Conservation (phyloP, 2,113 vertebrate species). For the Upupa epops region DNA sequence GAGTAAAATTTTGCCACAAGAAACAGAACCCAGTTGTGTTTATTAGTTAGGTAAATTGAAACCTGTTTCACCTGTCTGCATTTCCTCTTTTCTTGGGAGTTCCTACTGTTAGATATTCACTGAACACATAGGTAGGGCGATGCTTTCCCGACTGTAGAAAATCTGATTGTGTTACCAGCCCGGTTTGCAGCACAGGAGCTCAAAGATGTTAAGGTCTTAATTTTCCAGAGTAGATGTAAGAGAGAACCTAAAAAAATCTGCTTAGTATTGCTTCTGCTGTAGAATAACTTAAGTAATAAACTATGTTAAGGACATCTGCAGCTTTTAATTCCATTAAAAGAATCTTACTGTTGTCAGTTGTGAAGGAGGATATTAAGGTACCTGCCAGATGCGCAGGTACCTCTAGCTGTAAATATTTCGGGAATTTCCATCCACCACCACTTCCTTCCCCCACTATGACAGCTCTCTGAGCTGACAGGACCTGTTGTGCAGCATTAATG, state of each 20-base stretch:
- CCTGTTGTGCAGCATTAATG: neutral
- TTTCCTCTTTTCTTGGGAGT: neutral
- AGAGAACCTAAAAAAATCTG: neutral
- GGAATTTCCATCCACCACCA: too few relatives aligned
- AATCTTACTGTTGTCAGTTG: neutral
- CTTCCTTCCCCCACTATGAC: neutral
- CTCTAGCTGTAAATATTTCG: neutral
- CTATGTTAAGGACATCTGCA: neutral
- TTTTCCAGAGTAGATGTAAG: neutral
- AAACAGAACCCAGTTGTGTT: neutral
- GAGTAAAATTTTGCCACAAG: neutral
- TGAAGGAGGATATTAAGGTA: neutral
- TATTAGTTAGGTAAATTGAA: neutral
- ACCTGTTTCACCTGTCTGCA: neutral
- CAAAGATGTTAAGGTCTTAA: neutral
- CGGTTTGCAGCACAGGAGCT: neutral
- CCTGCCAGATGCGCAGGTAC: neutral
- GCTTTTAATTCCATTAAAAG: neutral
- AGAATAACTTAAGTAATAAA: neutral
- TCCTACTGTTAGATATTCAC: neutral
- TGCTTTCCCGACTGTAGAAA: neutral
- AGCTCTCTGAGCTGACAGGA: neutral
- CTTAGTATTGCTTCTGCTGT: neutral
- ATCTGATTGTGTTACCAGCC: neutral
- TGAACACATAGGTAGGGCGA: neutral